Percentiles rank a stretch among this genome's conserved stretches.
Evolutionary conservation across 2,113 vertebrate species (phyloP).

Genomic region (Pimephales promelas): DNA sequence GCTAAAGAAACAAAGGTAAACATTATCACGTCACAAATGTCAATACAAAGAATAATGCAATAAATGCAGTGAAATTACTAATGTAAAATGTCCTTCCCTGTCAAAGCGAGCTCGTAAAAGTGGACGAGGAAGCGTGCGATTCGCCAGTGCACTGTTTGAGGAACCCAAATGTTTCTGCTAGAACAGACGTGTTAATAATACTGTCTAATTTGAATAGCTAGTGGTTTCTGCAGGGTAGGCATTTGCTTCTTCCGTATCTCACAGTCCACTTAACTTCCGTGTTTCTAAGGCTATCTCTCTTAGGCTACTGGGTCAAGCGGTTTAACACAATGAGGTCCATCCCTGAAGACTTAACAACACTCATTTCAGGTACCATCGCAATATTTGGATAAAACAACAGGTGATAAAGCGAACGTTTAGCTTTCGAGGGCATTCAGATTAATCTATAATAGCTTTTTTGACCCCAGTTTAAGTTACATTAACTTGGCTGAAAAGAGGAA

Average conservation of each 20-base stretch:
- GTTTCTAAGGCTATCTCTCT: constrained; percentile 50
- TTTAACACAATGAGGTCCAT: constrained; percentile 64
- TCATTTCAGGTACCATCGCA: constrained; percentile 72
- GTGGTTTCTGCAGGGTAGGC: neutral
- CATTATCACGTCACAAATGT: neutral
- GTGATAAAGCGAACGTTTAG: neutral
- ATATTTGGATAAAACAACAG: neutral
- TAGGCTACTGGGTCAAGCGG: constrained; percentile 22
- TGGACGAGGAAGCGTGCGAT: neutral
- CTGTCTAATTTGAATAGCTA: neutral
- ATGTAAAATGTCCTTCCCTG: neutral
- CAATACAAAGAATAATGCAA: neutral
- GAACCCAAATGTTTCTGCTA: neutral
- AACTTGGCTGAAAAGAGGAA: constrained; percentile 54
- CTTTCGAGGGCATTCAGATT: neutral
- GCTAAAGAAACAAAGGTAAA: neutral
- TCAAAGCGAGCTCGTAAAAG: neutral
- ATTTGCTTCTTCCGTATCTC: constrained; percentile 52
- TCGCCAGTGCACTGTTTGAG: neutral
- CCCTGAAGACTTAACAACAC: constrained; percentile 72
- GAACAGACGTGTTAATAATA: neutral
- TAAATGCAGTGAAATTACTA: neutral
- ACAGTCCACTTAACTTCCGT: constrained; percentile 55
- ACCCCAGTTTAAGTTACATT: neutral
- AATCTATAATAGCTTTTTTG: neutral